These are phyloP conservation scores for Caenorhabditis remanei DNA, from an alignment of 1,140 invertebrate species.

Conservation along the genomic window DNA sequence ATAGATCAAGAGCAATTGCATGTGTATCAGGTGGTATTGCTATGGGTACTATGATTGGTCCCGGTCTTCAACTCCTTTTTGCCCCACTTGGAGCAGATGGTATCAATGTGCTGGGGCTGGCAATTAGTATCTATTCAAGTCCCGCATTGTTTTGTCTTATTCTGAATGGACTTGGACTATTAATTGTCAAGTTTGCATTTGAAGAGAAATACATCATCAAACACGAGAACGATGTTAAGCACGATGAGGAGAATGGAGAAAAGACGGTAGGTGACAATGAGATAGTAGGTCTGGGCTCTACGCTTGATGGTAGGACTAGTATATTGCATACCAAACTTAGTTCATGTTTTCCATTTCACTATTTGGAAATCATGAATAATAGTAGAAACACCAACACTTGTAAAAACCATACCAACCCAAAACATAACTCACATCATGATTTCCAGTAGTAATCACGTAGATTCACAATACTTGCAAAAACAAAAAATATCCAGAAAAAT, in stretches of 20 bases:
- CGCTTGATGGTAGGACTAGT: neutral
- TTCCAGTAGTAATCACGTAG: no score
- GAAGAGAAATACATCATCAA: conserved; percentile 58
- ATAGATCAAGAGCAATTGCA: conserved; percentile 64
- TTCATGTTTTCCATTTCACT: no score
- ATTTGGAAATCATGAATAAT: no score
- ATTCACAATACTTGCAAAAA: neutral
- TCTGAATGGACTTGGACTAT: conserved; percentile 64
- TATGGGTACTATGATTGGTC: conserved; percentile 62
- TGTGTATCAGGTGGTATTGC: conserved; percentile 66
- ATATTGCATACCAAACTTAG: no score
- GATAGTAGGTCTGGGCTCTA: no score
- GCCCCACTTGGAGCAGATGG: conserved; percentile 58
- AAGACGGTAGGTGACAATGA: neutral
- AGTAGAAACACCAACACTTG: no score
- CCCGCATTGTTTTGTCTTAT: conserved; percentile 57
- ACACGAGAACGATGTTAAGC: conserved; percentile 12
- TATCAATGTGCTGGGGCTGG: neutral
- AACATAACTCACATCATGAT: no score
- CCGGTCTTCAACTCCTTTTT: conserved; percentile 62
- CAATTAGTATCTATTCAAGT: conserved; percentile 58
- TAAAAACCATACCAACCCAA: no score
- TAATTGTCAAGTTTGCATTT: conserved; percentile 58
- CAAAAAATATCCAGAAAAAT: neutral
- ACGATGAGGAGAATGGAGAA: neutral